Percentiles rank a stretch among this genome's conserved stretches.
phyloP scores from a whole-genome alignment of 2,113 vertebrate genomes.

The Planiliza haematocheilus region DNA sequence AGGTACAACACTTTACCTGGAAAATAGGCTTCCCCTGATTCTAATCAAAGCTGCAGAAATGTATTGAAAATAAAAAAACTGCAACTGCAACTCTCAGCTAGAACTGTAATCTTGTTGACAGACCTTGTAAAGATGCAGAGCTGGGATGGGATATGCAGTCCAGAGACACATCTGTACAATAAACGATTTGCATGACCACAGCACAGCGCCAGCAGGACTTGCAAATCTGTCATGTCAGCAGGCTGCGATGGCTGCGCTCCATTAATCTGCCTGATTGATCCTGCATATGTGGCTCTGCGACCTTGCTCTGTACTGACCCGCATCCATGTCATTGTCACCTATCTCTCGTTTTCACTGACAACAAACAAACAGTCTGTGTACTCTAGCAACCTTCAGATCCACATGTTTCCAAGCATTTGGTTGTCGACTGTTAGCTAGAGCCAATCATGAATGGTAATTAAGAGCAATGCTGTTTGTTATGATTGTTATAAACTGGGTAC shows the following conservation, averaged over 20 bases:
- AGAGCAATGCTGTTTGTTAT: background rate
- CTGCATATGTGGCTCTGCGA: slow-evolving; percentile 24
- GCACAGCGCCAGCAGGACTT: slow-evolving; percentile 15
- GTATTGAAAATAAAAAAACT: too few species aligned
- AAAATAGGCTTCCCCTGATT: too few species aligned
- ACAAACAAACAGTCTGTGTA: background rate
- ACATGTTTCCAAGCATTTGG: too few species aligned
- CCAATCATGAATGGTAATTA: background rate
- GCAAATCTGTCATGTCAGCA: slow-evolving; percentile 53
- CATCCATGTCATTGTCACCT: slow-evolving; percentile 23
- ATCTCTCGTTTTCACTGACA: slow-evolving; percentile 9
- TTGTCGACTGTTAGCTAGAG: background rate
- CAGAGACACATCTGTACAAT: background rate
- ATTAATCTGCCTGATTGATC: slow-evolving; percentile 64
- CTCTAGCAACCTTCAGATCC: background rate
- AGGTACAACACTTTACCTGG: too few species aligned
- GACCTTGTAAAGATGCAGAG: slow-evolving; percentile 1
- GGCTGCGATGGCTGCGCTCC: slow-evolving; percentile 6
- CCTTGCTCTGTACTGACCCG: slow-evolving; percentile 41
- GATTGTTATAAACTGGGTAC: background rate
- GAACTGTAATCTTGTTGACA: background rate
- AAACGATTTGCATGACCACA: background rate
- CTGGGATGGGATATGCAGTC: background rate
- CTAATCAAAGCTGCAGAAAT: too few species aligned
- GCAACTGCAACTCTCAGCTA: background rate